Conservation (phyloP, 2,888 invertebrate species). For the Lypha dubia region DNA sequence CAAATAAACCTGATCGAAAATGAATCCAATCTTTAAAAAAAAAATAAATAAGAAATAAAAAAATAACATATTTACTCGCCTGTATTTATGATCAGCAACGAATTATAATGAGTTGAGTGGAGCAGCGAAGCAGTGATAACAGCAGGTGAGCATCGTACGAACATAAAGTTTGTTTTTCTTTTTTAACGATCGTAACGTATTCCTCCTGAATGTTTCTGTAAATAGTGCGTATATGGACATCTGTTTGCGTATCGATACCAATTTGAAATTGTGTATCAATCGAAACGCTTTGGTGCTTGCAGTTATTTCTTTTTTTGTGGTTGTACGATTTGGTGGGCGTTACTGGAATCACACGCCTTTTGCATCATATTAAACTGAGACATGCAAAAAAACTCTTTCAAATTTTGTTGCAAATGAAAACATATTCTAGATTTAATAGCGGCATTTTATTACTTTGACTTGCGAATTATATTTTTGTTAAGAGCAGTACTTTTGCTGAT, state of each 20-base stretch:
- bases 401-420: constrained; percentile 56
- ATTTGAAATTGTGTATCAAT: constrained; percentile 61
- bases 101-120: constrained; percentile 58
- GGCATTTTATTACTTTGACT: constrained; percentile 50
- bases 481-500: constrained; percentile 1
- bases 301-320: background rate
- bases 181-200: background rate
- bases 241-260: constrained; percentile 58
- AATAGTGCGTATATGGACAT: constrained; percentile 42
- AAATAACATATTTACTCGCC: constrained; percentile 32
- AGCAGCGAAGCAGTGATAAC: constrained; percentile 47
- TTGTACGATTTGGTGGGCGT: constrained; percentile 70
- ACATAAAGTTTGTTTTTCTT: constrained; percentile 8
- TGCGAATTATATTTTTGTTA: constrained; percentile 57
- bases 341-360: constrained; percentile 73
- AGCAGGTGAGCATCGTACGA: constrained; percentile 56
- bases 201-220: background rate
- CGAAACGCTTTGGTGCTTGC: background rate
- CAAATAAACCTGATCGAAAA: constrained; percentile 18
- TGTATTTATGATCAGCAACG: constrained; percentile 30
- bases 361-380: constrained; percentile 70
- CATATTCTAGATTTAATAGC: constrained; percentile 64
- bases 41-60: no score
- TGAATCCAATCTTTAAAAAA: background rate
- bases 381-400: constrained; percentile 54